These are phyloP conservation scores for Criorhina ranunculi DNA, from an alignment of 2,888 invertebrate species.

Conservation along the genomic window DNA sequence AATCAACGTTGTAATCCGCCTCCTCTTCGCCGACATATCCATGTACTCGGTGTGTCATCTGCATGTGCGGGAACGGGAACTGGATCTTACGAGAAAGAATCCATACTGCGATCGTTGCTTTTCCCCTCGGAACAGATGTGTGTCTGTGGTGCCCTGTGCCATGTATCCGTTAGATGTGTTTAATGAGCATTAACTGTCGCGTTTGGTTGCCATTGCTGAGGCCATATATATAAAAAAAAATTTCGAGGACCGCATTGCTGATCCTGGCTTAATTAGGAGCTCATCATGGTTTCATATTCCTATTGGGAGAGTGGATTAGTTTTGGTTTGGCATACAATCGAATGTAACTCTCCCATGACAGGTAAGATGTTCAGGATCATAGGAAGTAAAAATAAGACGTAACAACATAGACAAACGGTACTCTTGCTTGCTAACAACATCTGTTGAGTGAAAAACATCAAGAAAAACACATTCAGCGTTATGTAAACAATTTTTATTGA, in stretches of 20 bases:
- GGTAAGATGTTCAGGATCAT: conserved; percentile 47
- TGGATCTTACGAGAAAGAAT: conserved; percentile 60
- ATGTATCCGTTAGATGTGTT: conserved; percentile 49
- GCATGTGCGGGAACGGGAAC: conserved; percentile 41
- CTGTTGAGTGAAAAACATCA: conserved; percentile 41
- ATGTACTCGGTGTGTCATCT: conserved; percentile 52
- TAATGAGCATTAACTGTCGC: conserved; percentile 77
- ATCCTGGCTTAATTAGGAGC: conserved; percentile 72
- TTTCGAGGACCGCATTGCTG: conserved; percentile 32
- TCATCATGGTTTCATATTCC: conserved; percentile 73
- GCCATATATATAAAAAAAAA: conserved; percentile 61
- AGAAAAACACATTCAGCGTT: conserved; percentile 23
- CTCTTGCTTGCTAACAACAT: conserved; percentile 32
- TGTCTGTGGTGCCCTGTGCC: conserved; percentile 53
- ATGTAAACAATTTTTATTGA: conserved; percentile 69
- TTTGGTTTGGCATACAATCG: conserved; percentile 27
- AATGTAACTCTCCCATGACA: conserved; percentile 72
- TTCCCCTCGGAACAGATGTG: conserved; percentile 69
- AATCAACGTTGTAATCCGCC: conserved; percentile 73
- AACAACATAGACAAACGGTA: not conserved
- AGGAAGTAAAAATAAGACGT: conserved; percentile 14
- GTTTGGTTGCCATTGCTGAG: conserved; percentile 46
- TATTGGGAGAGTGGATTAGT: conserved; percentile 35
- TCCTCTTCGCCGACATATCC: conserved; percentile 22
- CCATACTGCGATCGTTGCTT: conserved; percentile 45